Evolutionary conservation across 2,113 vertebrate genomes (phyloP).

Genomic region (Leptosomus discolor): DNA sequence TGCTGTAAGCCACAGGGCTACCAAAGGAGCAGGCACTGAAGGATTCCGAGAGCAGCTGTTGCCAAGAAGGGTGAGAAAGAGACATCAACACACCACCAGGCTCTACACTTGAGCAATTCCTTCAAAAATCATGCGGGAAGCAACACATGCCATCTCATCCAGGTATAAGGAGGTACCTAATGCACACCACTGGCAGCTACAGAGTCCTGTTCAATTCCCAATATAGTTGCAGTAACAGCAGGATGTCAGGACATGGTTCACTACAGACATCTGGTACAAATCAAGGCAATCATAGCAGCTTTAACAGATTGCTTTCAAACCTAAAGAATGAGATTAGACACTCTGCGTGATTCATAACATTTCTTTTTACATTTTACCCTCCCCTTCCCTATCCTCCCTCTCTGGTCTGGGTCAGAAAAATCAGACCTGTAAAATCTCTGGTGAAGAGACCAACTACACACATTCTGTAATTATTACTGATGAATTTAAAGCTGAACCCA

Average conservation of each 20-base stretch:
- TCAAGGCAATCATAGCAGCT: not conserved
- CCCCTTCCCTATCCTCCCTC: not conserved
- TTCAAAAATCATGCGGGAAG: not conserved
- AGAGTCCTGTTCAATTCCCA: not conserved
- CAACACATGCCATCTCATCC: not conserved
- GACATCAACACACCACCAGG: no score
- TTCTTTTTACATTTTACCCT: not conserved
- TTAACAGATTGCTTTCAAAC: not conserved
- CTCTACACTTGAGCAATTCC: not conserved
- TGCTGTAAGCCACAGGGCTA: rapidly evolving
- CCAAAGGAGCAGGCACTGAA: not conserved
- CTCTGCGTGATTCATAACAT: not conserved
- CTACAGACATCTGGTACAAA: not conserved
- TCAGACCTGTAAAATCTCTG: not conserved
- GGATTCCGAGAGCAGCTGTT: not conserved
- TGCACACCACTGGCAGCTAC: not conserved
- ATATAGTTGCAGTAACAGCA: rapidly evolving
- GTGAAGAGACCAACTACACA: not conserved
- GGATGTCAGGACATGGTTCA: not conserved
- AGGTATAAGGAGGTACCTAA: not conserved
- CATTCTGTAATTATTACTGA: not conserved
- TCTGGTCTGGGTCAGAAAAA: not conserved
- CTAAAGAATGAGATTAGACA: not conserved
- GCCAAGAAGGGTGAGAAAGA: not conserved
- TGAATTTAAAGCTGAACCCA: not conserved